Evolutionary conservation across 1,140 invertebrate genomes (phyloP), one percentile per base, ranked within the genome.

Genomic region (Leptinotarsa lineolata): DNA sequence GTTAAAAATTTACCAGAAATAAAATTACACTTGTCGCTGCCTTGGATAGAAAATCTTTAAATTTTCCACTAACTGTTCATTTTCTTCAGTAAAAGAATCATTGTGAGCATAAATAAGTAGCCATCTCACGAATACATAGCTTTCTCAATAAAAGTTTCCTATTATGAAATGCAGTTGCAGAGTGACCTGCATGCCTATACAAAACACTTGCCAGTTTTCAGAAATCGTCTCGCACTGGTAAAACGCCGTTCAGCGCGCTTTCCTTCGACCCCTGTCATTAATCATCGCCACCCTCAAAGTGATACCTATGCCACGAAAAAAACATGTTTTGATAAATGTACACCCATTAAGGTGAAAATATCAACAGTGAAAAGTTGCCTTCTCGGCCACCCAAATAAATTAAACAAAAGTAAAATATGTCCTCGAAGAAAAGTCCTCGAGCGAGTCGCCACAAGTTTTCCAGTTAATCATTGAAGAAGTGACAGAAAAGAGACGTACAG

Each of bases 401-500:
- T 66, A 66, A 66, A 66, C 64, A 66, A 66, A 66, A 66, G 39
- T 66, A 66, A 66, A 66, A 66, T 66, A 66, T 66, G 64, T 66
- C 64, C 64, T 66, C 30, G n/a, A 16, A 66, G 64, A 66, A 66
- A 66, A 66, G 30, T 18, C 30, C 16, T 44, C 21, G 20, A 18
- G 58, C 58, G 21, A 60, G 58, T 39, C 48, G 48, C 48, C 48
- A 18, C 48, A 54, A 54, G 48, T 54, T 64, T 20, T 64, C 24
- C 64, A 66, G 64, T 66, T 66, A 66, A 66, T 66, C 64, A 66
- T 66, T 30, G n/a, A 44, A 66, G 13, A 39, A 44, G 64, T 11
- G 18, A 16, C 22, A 44, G 18, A 20, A 18, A 16, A 39, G 18
- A 18, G 1, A 39, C 15, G 39, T 21, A 22, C 21, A 44, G 39